Conservation (phyloP, 1,140 invertebrate genomes). For the Papilio helenus region DNA sequence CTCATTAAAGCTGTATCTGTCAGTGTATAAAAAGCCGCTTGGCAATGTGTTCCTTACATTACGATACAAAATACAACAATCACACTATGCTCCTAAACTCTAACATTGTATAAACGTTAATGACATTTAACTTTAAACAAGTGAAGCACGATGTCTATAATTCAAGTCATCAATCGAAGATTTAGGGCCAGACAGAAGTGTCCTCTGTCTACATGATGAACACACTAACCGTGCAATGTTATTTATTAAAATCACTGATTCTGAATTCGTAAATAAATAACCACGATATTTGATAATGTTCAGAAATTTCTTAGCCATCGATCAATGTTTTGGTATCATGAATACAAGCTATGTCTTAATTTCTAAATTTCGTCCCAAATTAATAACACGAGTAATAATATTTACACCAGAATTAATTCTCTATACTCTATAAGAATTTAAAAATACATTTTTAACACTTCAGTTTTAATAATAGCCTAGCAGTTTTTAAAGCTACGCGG, state of each 20-base stretch:
- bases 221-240: too few relatives aligned
- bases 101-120: background rate
- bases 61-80: background rate
- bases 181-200: too few relatives aligned
- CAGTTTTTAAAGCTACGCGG: slow-evolving; percentile 13
- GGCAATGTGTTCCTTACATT: background rate
- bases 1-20: slow-evolving; percentile 7
- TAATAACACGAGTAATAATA: background rate
- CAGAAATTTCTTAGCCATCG: too few relatives aligned
- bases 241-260: too few relatives aligned
- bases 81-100: background rate
- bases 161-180: too few relatives aligned
- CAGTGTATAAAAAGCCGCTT: slow-evolving; percentile 3
- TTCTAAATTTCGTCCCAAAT: too few relatives aligned
- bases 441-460: background rate
- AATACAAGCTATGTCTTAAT: background rate
- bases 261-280: too few relatives aligned
- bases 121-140: too few relatives aligned
- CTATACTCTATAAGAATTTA: background rate
- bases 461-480: slow-evolving; percentile 8
- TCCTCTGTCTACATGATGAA: too few relatives aligned
- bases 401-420: background rate
- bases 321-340: too few relatives aligned
- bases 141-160: too few relatives aligned
- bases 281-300: too few relatives aligned